Percentiles rank a stretch among this genome's conserved stretches.
Conservation (phyloP, 1,140 invertebrate species). For the Chrysoperla carnea region DNA sequence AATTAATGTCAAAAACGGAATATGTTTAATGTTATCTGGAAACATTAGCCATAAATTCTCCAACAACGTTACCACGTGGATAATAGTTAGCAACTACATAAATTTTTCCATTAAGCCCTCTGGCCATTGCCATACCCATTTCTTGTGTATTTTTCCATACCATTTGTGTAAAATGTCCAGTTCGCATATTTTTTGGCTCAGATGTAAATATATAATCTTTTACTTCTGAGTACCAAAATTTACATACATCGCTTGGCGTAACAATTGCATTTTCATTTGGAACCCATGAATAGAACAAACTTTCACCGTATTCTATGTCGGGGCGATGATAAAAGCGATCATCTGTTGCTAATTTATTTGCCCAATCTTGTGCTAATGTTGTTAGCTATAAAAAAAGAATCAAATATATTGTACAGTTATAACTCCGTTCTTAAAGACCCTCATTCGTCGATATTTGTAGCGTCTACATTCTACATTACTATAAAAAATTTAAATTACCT, state of each 20-base stretch:
- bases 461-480: no score
- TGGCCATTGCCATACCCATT: constrained; percentile 56
- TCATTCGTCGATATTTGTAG: no score
- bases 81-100: constrained; percentile 62
- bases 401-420: no score
- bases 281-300: constrained; percentile 46
- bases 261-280: constrained; percentile 43
- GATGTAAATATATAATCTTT: constrained; percentile 38
- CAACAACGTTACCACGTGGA: constrained; percentile 65
- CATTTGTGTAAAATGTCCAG: constrained; percentile 55
- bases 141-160: constrained; percentile 56
- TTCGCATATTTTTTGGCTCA: constrained; percentile 34
- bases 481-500: no score
- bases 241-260: constrained; percentile 41
- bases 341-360: constrained; percentile 48
- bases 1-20: no score
- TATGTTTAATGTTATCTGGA: constrained; percentile 4
- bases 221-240: constrained; percentile 50
- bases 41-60: constrained; percentile 53
- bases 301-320: constrained; percentile 40
- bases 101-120: constrained; percentile 34
- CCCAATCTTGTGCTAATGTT: constrained; percentile 52
- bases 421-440: no score
- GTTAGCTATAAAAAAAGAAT: constrained; percentile 19
- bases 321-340: constrained; percentile 42